Percentiles rank a stretch among this genome's conserved stretches.
These are phyloP conservation scores for Moxostoma hubbsi DNA, from an alignment of 2,797 vertebrate genomes.

Conservation along the genomic window DNA sequence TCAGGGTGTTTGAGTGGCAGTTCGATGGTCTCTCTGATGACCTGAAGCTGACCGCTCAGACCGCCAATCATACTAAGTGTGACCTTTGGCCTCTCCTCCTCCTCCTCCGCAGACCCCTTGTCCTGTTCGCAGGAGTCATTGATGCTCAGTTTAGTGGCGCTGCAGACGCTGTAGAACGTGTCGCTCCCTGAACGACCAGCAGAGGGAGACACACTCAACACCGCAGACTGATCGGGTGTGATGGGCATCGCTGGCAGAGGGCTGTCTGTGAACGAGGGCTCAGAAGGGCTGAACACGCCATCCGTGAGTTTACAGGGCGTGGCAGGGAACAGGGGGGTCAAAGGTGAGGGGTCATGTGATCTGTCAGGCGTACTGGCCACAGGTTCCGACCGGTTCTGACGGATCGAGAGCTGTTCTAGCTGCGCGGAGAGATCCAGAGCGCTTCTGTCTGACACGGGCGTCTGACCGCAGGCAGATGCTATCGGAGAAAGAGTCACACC, in stretches of 20 bases:
- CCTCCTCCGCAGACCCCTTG: conserved; percentile 52
- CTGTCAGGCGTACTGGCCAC: conserved; percentile 75
- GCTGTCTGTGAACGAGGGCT: conserved; percentile 30
- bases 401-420: conserved; percentile 64
- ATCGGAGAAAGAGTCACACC: conserved; percentile 70
- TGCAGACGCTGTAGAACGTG: conserved; percentile 86
- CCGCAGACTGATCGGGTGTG: conserved; percentile 46
- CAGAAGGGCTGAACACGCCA: conserved; percentile 57
- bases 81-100: conserved; percentile 71
- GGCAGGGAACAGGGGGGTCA: conserved; percentile 32
- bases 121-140: conserved; percentile 52
- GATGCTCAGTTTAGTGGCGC: conserved; percentile 80
- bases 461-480: conserved; percentile 42
- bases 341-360: not conserved
- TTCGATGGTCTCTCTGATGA: conserved; percentile 90
- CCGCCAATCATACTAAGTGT: conserved; percentile 94
- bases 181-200: conserved; percentile 67
- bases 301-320: conserved; percentile 12
- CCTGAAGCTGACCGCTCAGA: conserved; percentile 83
- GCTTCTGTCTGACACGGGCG: conserved; percentile 65
- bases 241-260: conserved; percentile 38
- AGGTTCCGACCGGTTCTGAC: too few relatives aligned
- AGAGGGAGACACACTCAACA: conserved; percentile 56
- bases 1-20: conserved; percentile 90
- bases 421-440: conserved; percentile 81